A percentile compares a stretch with the other conserved stretches of the same genome.
Evolutionary conservation across 2,888 invertebrate genomes (phyloP).

Genomic region (Ormyrus labotus): DNA sequence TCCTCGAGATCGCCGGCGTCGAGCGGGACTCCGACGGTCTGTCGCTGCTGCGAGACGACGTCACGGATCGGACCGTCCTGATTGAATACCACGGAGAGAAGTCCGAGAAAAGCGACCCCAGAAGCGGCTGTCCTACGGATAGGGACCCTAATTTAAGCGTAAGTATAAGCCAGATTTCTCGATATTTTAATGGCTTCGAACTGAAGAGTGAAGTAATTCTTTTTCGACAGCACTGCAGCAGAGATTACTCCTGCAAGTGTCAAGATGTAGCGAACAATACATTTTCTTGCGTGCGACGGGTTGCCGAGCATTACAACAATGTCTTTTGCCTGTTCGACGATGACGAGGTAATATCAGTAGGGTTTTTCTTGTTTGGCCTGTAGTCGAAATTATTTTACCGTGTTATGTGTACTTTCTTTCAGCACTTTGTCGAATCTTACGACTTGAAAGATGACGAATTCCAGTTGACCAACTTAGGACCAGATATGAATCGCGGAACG

Average conservation of each 20-base stretch:
- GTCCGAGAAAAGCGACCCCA: not conserved
- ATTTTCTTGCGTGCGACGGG: slow-evolving; percentile 85
- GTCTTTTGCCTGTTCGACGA: slow-evolving; percentile 83
- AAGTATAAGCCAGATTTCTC: slow-evolving; percentile 68
- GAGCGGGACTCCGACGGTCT: slow-evolving; percentile 74
- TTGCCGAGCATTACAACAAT: slow-evolving; percentile 78
- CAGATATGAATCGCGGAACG: slow-evolving; percentile 61
- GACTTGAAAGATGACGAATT: slow-evolving; percentile 83
- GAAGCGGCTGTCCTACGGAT: slow-evolving; percentile 80
- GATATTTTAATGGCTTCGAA: not conserved
- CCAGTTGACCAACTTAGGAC: slow-evolving; percentile 82
- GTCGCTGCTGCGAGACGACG: slow-evolving; percentile 64
- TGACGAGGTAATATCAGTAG: slow-evolving; percentile 56
- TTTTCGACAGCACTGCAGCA: slow-evolving; percentile 80
- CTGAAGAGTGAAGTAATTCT: not conserved
- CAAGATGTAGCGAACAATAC: slow-evolving; percentile 91
- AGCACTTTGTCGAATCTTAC: slow-evolving; percentile 88
- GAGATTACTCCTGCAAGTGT: slow-evolving; percentile 86
- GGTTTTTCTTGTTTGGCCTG: no score
- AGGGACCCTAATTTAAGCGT: slow-evolving; percentile 81
- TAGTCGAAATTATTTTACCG: not conserved
- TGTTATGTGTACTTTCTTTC: slow-evolving; percentile 8
- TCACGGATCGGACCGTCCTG: slow-evolving; percentile 79
- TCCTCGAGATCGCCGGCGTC: slow-evolving; percentile 84
- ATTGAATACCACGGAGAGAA: slow-evolving; percentile 91